These are phyloP conservation scores for Euclidia mi DNA, from an alignment of 2,888 invertebrate species.

Conservation along the genomic window DNA sequence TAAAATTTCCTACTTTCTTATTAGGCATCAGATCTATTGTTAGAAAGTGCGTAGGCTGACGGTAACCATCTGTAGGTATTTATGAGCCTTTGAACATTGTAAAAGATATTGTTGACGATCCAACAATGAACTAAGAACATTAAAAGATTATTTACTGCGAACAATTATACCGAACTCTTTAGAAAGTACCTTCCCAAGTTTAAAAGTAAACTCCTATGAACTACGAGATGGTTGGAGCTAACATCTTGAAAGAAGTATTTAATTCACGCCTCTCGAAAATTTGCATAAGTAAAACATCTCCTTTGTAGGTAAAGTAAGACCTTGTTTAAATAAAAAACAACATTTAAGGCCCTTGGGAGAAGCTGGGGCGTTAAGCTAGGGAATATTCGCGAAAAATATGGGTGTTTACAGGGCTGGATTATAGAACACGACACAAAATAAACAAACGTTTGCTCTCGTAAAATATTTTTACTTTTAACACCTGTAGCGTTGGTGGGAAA, in stretches of 20 bases:
- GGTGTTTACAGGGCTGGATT: conserved; percentile 50
- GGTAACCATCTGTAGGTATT: conserved; percentile 8
- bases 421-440: conserved; percentile 32
- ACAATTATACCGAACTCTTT: conserved; percentile 13
- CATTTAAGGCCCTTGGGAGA: conserved; percentile 33
- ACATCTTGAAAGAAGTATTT: conserved; percentile 45
- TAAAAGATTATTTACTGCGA: conserved; percentile 30
- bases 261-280: conserved; percentile 46
- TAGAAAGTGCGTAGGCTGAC: conserved; percentile 7
- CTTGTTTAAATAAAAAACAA: conserved; percentile 47
- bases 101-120: conserved; percentile 28
- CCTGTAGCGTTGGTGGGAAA: conserved; percentile 34
- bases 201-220: conserved; percentile 14
- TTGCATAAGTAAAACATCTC: too few species aligned
- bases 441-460: conserved; percentile 29
- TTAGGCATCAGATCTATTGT: conserved; percentile 2
- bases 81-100: conserved; percentile 18
- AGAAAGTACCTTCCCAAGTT: conserved; percentile 1
- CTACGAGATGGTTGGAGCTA: conserved; percentile 33
- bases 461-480: conserved; percentile 43
- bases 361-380: conserved; percentile 27
- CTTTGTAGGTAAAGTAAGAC: too few species aligned
- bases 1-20: not conserved
- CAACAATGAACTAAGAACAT: conserved; percentile 28
- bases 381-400: conserved; percentile 47